These are phyloP conservation scores for Macrostomum cliftonense DNA, from an alignment of 2,888 invertebrate genomes.

Conservation along the genomic window DNA sequence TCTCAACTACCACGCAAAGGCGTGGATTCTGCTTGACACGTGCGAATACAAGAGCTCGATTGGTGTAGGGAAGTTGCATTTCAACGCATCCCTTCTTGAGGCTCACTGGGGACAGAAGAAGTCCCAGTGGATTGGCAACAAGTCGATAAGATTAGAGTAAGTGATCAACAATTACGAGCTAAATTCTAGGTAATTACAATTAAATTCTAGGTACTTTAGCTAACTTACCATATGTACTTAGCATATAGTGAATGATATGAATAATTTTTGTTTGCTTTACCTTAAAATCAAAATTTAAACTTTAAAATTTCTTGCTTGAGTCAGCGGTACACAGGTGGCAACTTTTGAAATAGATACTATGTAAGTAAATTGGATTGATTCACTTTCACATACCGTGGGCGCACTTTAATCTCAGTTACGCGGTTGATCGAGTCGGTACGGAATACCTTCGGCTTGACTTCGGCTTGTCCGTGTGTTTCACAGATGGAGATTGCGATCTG, in stretches of 20 bases:
- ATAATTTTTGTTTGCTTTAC: background rate
- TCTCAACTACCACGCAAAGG: slow-evolving; percentile 17
- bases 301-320: too few species aligned
- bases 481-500: slow-evolving; percentile 6
- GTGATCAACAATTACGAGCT: background rate
- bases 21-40: slow-evolving; percentile 16
- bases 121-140: background rate
- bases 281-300: background rate
- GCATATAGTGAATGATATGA: too few species aligned
- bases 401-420: slow-evolving; percentile 13
- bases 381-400: too few species aligned
- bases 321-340: too few species aligned
- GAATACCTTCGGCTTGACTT: slow-evolving; percentile 13
- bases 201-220: too few species aligned
- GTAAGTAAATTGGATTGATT: too few species aligned
- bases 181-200: too few species aligned
- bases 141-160: slow-evolving; percentile 1
- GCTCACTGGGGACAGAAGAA: slow-evolving; percentile 16
- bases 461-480: slow-evolving; percentile 8
- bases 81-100: slow-evolving; percentile 13
- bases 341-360: too few species aligned
- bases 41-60: slow-evolving; percentile 14
- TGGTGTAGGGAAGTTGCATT: slow-evolving; percentile 12
- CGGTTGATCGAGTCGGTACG: slow-evolving; percentile 9
- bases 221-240: too few species aligned